These are phyloP conservation scores for Tenrec ecaudatus DNA, from an alignment of 2,113 vertebrate species.

Conservation along the genomic window DNA sequence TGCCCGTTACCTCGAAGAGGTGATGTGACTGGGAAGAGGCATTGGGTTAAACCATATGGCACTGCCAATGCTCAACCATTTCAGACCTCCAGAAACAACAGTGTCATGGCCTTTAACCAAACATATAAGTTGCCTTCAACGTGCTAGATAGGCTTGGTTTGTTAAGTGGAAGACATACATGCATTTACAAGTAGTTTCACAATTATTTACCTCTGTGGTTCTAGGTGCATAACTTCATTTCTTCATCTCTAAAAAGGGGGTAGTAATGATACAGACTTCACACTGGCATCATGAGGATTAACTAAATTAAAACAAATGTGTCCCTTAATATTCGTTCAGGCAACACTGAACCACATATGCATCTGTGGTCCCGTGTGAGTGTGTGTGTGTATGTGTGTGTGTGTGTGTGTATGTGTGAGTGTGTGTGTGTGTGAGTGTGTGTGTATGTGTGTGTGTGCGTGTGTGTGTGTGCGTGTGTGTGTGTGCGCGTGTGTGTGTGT, in stretches of 20 bases:
- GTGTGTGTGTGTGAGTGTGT: too few species aligned
- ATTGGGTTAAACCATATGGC: not conserved
- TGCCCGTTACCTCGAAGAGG: not conserved
- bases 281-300: too few species aligned
- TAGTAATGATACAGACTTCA: not conserved
- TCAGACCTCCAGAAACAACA: not conserved
- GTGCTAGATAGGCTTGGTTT: not conserved
- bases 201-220: not conserved
- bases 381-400: too few species aligned
- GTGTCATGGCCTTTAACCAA: not conserved
- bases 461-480: too few species aligned
- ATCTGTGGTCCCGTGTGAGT: too few species aligned
- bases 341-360: too few species aligned
- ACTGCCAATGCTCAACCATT: not conserved
- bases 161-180: not conserved
- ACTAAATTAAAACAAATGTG: too few species aligned
- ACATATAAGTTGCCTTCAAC: not conserved
- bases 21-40: not conserved
- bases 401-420: too few species aligned
- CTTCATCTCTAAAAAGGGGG: too few species aligned
- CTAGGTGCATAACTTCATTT: not conserved
- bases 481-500: too few species aligned
- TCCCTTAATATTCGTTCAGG: too few species aligned
- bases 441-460: too few species aligned
- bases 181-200: not conserved